phyloP scores from a whole-genome alignment of 2,888 invertebrate genomes.

The Microplitis deprimator region DNA sequence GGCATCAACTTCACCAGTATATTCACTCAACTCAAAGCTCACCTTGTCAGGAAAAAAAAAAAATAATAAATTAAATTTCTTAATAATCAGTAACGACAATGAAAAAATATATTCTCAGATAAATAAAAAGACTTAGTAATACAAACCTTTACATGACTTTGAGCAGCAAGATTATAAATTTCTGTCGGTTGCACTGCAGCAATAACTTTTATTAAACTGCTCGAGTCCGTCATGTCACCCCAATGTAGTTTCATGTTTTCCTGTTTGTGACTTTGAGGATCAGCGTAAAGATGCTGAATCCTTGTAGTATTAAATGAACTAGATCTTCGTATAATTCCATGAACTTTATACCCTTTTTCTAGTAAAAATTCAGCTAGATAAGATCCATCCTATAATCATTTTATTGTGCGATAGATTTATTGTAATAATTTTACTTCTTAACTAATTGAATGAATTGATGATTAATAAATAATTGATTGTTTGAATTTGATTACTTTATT shows the following conservation, averaged over 20 bases:
- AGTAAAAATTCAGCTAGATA: constrained; percentile 95
- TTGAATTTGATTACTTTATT: constrained; percentile 14
- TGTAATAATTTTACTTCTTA: neutral
- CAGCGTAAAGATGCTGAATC: constrained; percentile 95
- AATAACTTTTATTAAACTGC: constrained; percentile 91
- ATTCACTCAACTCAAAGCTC: constrained; percentile 98
- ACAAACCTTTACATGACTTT: constrained; percentile 95
- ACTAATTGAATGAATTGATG: constrained; percentile 13
- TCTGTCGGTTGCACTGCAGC: constrained; percentile 87
- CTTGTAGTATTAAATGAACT: constrained; percentile 97
- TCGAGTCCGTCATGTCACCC: constrained; percentile 98
- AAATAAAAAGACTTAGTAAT: neutral
- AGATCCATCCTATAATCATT: constrained; percentile 89
- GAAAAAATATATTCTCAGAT: constrained; percentile 11
- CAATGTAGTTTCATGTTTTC: constrained; percentile 95
- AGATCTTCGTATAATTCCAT: constrained; percentile 94
- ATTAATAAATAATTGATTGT: constrained; percentile 26
- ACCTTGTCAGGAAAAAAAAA: constrained; percentile 71
- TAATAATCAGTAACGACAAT: neutral
- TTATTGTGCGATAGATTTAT: constrained; percentile 24
- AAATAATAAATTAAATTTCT: neutral
- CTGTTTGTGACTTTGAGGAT: constrained; percentile 90
- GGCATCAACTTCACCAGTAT: constrained; percentile 98
- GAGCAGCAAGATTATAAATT: constrained; percentile 98
- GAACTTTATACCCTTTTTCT: constrained; percentile 93